These are phyloP conservation scores for Acomys russatus DNA, from an alignment of 2,797 vertebrate genomes.

Conservation along the genomic window DNA sequence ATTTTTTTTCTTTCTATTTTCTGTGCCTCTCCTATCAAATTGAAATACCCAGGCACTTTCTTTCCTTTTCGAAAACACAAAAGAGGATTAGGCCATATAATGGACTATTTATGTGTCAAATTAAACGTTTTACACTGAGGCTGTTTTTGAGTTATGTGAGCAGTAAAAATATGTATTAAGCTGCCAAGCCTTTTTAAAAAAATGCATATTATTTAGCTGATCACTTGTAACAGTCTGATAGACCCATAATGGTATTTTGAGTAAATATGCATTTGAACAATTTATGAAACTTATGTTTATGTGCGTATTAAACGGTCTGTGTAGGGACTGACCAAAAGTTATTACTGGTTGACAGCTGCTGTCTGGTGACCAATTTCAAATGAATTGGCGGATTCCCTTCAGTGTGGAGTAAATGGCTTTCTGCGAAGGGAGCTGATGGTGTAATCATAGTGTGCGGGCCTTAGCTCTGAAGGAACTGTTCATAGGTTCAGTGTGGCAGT, in stretches of 20 bases:
- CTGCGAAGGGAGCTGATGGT: conserved; percentile 14
- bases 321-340: conserved; percentile 81
- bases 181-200: conserved; percentile 87
- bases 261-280: conserved; percentile 84
- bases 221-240: conserved; percentile 86
- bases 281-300: conserved; percentile 85
- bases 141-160: conserved; percentile 87
- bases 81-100: conserved; percentile 84
- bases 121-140: conserved; percentile 86
- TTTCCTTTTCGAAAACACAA: conserved; percentile 82
- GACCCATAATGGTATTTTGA: conserved; percentile 85
- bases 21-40: conserved; percentile 69
- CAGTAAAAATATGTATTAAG: conserved; percentile 88
- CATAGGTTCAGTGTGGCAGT: neutral
- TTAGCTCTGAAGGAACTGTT: neutral
- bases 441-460: neutral
- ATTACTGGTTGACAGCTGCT: conserved; percentile 67
- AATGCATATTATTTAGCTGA: conserved; percentile 88
- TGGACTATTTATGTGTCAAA: conserved; percentile 85
- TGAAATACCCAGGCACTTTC: conserved; percentile 75
- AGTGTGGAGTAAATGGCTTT: conserved; percentile 49
- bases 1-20: neutral
- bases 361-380: conserved; percentile 66
- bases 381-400: neutral
- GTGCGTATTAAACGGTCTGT: conserved; percentile 58